Evolutionary conservation across 2,797 vertebrate genomes (phyloP).

Genomic region (Malurus leucopterus): DNA sequence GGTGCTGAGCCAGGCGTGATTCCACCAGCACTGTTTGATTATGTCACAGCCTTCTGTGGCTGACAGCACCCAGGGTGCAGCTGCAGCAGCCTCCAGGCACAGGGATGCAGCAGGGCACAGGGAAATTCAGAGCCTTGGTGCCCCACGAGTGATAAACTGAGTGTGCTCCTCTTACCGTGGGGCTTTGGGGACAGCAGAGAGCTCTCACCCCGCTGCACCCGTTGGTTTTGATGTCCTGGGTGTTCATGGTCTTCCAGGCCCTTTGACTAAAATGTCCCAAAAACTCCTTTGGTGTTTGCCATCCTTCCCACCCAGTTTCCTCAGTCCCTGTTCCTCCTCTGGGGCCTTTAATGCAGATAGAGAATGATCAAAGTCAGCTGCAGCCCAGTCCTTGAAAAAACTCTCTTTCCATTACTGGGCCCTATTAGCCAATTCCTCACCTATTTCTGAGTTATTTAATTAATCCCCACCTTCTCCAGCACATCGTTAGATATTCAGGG

Average conservation of each 20-base stretch:
- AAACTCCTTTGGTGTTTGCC: neutral
- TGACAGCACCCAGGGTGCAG: neutral
- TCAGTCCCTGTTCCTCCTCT: neutral
- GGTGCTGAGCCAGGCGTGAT: neutral
- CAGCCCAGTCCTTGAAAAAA: neutral
- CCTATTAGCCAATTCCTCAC: neutral
- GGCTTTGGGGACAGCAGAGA: neutral
- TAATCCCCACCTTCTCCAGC: neutral
- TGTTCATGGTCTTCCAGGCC: neutral
- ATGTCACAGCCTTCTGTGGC: neutral
- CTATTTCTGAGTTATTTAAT: neutral
- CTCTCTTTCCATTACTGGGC: neutral
- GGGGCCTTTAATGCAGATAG: neutral
- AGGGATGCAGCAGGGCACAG: neutral
- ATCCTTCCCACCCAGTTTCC: neutral
- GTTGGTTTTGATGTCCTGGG: neutral
- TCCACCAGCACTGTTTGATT: neutral
- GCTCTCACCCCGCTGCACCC: too few species aligned
- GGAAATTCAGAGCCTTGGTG: neutral
- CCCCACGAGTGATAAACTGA: rapidly evolving
- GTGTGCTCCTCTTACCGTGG: neutral
- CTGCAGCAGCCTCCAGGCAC: neutral
- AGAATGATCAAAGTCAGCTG: neutral
- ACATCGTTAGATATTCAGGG: neutral
- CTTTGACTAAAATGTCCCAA: neutral